A percentile compares a stretch with the other conserved stretches of the same genome.
Conservation (phyloP, 2,797 vertebrate species). For the Holocentrus rufus region DNA sequence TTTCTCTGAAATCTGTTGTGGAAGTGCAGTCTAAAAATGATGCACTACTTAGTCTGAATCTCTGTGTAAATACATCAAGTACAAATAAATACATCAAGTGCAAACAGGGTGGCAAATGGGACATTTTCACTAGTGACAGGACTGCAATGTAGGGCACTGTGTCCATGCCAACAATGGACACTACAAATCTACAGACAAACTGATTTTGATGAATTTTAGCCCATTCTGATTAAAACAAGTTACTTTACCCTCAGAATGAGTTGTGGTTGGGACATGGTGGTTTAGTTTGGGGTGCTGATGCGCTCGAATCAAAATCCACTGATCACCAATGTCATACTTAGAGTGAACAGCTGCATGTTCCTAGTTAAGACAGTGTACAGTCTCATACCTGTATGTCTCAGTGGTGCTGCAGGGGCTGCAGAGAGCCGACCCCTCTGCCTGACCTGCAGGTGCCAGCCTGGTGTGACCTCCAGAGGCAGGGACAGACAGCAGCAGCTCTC, state of each 20-base stretch:
- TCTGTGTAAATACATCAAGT: too few species aligned
- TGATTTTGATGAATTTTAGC: not conserved
- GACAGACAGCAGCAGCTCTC: slow-evolving; percentile 49
- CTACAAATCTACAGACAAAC: too few species aligned
- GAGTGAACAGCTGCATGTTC: not conserved
- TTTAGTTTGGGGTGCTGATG: too few species aligned
- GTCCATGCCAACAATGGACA: too few species aligned
- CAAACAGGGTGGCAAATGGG: too few species aligned
- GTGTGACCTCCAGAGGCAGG: slow-evolving; percentile 41
- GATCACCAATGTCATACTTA: not conserved
- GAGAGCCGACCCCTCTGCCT: slow-evolving; percentile 63
- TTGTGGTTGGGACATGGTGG: not conserved
- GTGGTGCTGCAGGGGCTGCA: slow-evolving; percentile 92
- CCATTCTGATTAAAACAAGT: not conserved
- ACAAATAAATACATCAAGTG: too few species aligned
- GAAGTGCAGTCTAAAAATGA: too few species aligned
- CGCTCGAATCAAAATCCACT: not conserved
- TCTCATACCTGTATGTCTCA: slow-evolving; percentile 77
- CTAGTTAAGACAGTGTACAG: not conserved
- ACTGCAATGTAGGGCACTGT: too few species aligned
- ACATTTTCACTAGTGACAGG: too few species aligned
- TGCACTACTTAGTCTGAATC: too few species aligned
- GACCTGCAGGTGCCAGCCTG: slow-evolving; percentile 48
- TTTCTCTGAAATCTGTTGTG: too few species aligned
- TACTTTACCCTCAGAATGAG: not conserved